phyloP scores from a whole-genome alignment of 2,888 invertebrate species.

The Fragum whitleyi region DNA sequence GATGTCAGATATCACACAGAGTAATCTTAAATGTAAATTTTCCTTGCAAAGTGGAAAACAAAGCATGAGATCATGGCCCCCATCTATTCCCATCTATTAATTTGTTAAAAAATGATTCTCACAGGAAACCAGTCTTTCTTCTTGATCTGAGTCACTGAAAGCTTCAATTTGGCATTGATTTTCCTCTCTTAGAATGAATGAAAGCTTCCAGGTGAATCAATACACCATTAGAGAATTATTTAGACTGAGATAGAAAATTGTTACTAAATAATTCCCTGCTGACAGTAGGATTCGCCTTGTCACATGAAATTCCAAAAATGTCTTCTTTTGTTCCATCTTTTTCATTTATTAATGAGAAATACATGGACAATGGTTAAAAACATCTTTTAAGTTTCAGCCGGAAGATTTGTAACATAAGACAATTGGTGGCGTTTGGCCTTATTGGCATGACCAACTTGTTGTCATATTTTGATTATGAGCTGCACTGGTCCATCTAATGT shows the following conservation, averaged over 20 bases:
- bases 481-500: too few relatives aligned
- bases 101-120: constrained; percentile 27
- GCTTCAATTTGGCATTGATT: constrained; percentile 30
- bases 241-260: constrained; percentile 24
- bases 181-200: constrained; percentile 22
- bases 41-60: constrained; percentile 1
- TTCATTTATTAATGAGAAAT: too few relatives aligned
- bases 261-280: constrained; percentile 27
- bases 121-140: constrained; percentile 17
- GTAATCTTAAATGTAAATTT: not conserved
- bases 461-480: too few relatives aligned
- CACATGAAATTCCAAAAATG: not conserved
- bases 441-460: too few relatives aligned
- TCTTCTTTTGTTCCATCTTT: too few relatives aligned
- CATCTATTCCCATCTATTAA: constrained; percentile 26
- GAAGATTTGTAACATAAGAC: too few relatives aligned
- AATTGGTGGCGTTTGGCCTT: too few relatives aligned
- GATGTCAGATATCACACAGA: not conserved
- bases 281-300: constrained; percentile 12
- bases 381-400: too few relatives aligned
- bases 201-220: constrained; percentile 31
- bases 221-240: constrained; percentile 26
- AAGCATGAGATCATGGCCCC: constrained; percentile 13
- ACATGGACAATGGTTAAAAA: too few relatives aligned
- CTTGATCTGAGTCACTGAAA: constrained; percentile 28